Evolutionary conservation across 2,113 vertebrate genomes (phyloP).

Genomic region (Amphiprion percula): DNA sequence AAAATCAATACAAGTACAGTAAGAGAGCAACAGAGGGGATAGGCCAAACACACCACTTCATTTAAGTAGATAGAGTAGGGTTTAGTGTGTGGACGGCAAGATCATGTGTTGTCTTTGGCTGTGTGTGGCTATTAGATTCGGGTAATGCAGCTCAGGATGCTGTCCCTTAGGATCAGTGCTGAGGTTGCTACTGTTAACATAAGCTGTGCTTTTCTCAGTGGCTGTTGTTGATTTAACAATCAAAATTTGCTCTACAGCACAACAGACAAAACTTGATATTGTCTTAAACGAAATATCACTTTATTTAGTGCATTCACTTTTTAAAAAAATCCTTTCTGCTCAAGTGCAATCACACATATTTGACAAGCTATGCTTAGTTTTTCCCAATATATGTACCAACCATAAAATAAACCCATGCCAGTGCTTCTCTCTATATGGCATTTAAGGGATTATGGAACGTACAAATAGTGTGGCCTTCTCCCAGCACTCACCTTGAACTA

Average conservation of each 20-base stretch:
- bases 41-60: constrained; percentile 9
- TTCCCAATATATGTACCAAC: background rate
- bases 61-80: constrained; percentile 22
- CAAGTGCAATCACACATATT: constrained; percentile 5
- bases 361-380: background rate
- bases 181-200: constrained; percentile 31
- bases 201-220: constrained; percentile 22
- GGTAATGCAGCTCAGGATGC: constrained; percentile 54
- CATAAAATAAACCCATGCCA: background rate
- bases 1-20: constrained; percentile 39
- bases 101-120: constrained; percentile 30
- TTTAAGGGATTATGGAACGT: constrained; percentile 9
- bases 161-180: constrained; percentile 44
- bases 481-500: constrained; percentile 3
- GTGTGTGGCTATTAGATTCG: constrained; percentile 44
- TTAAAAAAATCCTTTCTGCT: background rate
- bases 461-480: background rate
- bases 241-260: background rate
- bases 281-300: background rate
- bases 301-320: background rate
- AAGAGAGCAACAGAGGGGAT: constrained; percentile 6
- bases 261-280: background rate
- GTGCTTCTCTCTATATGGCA: background rate
- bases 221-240: constrained; percentile 12
- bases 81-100: constrained; percentile 32